Evolutionary conservation across 2,888 invertebrate genomes (phyloP).

Genomic region (Calephelis perditalis): DNA sequence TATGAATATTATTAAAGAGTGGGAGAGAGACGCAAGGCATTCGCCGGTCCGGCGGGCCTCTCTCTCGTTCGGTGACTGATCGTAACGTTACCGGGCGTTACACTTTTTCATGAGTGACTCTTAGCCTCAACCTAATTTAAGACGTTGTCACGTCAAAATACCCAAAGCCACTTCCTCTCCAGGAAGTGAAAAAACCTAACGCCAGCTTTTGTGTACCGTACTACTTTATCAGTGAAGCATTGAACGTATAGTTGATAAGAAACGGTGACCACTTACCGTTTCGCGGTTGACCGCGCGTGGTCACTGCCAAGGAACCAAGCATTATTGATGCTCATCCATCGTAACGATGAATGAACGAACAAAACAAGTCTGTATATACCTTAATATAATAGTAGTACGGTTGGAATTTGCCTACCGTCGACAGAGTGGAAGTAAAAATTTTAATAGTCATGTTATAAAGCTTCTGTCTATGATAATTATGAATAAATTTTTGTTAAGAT

Average conservation of each 20-base stretch:
- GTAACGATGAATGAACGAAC: slow-evolving; percentile 20
- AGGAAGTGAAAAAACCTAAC: too few relatives aligned
- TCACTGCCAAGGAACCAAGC: slow-evolving; percentile 30
- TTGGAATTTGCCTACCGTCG: background rate
- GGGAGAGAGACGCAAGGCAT: too few relatives aligned
- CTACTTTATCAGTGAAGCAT: slow-evolving; percentile 6
- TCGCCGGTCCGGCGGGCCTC: too few relatives aligned
- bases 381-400: background rate
- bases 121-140: too few relatives aligned
- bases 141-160: too few relatives aligned
- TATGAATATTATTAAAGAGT: too few relatives aligned
- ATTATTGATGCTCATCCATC: slow-evolving; percentile 20
- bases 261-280: slow-evolving; percentile 1
- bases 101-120: too few relatives aligned
- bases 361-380: background rate
- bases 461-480: background rate
- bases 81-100: too few relatives aligned
- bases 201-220: background rate
- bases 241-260: slow-evolving; percentile 2
- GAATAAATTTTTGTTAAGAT: background rate
- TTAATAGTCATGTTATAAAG: background rate
- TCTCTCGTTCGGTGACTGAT: too few relatives aligned
- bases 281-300: slow-evolving; percentile 28
- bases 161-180: too few relatives aligned
- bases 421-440: background rate